These are phyloP conservation scores for Troides aeacus DNA, from an alignment of 2,888 invertebrate genomes.

Conservation along the genomic window DNA sequence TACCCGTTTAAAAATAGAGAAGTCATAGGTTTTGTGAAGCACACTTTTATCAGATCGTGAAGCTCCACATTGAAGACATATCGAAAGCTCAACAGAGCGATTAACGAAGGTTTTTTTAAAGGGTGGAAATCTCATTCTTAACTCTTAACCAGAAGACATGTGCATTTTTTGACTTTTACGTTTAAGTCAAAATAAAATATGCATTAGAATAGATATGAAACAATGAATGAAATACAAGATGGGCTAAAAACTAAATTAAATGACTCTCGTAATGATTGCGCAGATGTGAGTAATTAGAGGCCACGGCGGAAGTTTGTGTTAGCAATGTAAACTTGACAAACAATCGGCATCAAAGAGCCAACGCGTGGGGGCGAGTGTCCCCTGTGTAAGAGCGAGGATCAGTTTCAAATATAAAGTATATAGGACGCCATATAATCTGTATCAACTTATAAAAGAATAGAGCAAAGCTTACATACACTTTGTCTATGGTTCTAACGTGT, in stretches of 20 bases:
- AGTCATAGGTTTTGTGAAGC: too few relatives aligned
- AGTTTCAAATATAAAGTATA: background rate
- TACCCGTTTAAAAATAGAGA: too few relatives aligned
- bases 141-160: too few relatives aligned
- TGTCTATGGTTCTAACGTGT: background rate
- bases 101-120: too few relatives aligned
- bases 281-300: constrained; percentile 18
- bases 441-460: background rate
- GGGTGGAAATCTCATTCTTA: too few relatives aligned
- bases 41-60: too few relatives aligned
- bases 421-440: background rate
- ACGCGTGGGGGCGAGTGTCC: background rate
- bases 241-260: background rate
- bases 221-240: background rate
- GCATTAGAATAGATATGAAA: background rate
- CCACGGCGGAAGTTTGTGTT: constrained; percentile 17
- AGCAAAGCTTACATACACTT: background rate
- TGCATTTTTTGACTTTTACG: too few relatives aligned
- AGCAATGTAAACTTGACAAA: constrained; percentile 17
- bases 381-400: background rate
- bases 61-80: too few relatives aligned
- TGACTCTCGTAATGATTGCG: background rate
- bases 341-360: constrained; percentile 7
- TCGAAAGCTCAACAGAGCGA: too few relatives aligned
- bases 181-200: too few relatives aligned